Base-by-base conservation (phyloP, 2,797 vertebrate genomes). In the Schizopygopsis pylzovi region DNA sequence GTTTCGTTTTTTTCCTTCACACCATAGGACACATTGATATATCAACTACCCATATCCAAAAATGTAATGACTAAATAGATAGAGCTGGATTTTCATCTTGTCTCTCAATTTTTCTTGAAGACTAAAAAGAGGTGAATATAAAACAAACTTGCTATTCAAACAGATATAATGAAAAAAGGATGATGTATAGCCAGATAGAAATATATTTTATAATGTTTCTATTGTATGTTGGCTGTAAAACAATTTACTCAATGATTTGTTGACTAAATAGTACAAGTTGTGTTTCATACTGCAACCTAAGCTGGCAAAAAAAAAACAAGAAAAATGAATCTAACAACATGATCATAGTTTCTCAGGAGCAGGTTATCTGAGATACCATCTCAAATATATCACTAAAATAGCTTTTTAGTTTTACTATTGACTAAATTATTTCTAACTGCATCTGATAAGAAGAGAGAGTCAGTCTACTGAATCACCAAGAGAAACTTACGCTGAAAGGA, bases 381-480 rank as follows among this genome's bases (percentile, higher is more conserved):
- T 65, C 16, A 47, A 67, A 67, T 80, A 80, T 13, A 49, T 80
- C 12, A 47, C 41, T 16, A 54, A 52, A 76, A 37, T 73, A 18
- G 8, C 45, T 49, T 25, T 63, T 79, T 45, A 43, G 15, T 25
- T 59, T 59, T 25, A 52, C 61, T 33, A 33, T 18, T 20, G 11
- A 22, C 81, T 61, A 22, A 70, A 82, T 61, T 0, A 43, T 63
- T 47, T 47, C 10, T 61, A 75, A 75, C 41, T 65, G 41, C 41
- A 83, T 76, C 82, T 78, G 83, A 78, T 84, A 84, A 84, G 80
- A 70, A 76, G 11, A 52, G 65, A 70, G 15, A 8, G 16, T 28
- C 39, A 54, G 39, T 56, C 37, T 78, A 10, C 37, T 11, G n/a
- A 61, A 65, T 49, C 59, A 75, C 18, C 1, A 12, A 18, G 6